Evolutionary conservation across 2,113 vertebrate genomes (phyloP).

Genomic region (Ellobius talpinus): DNA sequence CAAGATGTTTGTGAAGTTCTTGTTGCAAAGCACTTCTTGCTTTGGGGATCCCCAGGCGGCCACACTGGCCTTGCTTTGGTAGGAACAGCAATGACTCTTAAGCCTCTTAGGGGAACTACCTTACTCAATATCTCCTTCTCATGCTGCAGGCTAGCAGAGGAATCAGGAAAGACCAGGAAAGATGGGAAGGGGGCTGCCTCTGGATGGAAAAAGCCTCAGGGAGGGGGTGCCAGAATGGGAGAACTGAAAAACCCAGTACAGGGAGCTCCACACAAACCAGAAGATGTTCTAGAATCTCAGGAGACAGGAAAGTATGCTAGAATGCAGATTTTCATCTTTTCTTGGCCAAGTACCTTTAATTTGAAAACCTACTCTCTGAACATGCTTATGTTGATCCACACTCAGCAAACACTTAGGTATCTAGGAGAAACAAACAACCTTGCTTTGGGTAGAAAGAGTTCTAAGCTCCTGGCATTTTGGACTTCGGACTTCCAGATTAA

Average conservation of each 20-base stretch:
- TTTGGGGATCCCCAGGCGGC: not conserved
- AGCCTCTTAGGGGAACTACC: not conserved
- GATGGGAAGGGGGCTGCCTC: not conserved
- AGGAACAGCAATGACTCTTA: not conserved
- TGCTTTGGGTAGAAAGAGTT: not conserved
- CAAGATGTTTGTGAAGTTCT: not conserved
- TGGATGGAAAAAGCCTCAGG: not conserved
- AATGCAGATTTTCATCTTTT: not conserved
- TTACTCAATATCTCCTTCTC: not conserved
- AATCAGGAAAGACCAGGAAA: not conserved
- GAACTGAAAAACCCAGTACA: not conserved
- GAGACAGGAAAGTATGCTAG: not conserved
- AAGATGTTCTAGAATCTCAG: not conserved
- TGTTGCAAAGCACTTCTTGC: not conserved
- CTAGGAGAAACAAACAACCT: not conserved
- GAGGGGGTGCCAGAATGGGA: not conserved
- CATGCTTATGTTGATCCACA: not conserved
- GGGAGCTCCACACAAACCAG: not conserved
- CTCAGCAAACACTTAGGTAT: not conserved
- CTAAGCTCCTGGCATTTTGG: not conserved
- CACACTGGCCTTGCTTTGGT: not conserved
- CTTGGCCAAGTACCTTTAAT: not conserved
- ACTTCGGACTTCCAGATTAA: not conserved
- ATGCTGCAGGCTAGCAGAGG: not conserved
- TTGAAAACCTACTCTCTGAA: not conserved